Conservation (phyloP, 2,888 invertebrate genomes). For the Hemicrepidius hirtus region DNA sequence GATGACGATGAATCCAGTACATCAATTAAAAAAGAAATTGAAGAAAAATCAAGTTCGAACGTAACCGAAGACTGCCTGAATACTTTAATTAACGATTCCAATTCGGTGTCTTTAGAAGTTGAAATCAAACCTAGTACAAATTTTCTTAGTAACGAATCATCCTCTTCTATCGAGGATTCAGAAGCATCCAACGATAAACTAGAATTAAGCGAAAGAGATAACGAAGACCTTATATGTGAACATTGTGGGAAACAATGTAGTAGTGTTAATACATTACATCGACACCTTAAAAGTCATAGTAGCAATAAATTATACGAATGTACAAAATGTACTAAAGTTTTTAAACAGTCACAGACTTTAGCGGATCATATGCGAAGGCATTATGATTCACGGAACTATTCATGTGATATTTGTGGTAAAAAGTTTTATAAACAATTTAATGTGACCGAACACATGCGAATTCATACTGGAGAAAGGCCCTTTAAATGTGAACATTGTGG, state of each 20-base stretch:
- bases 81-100: neutral
- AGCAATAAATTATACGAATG: constrained; percentile 42
- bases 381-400: constrained; percentile 48
- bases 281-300: constrained; percentile 34
- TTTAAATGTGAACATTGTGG: constrained; percentile 41
- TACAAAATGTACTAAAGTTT: constrained; percentile 51
- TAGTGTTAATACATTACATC: constrained; percentile 35
- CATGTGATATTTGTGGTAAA: constrained; percentile 50
- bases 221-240: too few relatives aligned
- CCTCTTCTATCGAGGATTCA: neutral
- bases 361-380: constrained; percentile 51
- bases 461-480: constrained; percentile 60
- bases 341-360: constrained; percentile 47
- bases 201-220: neutral
- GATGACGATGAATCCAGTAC: constrained; percentile 4
- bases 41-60: constrained; percentile 4
- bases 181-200: neutral
- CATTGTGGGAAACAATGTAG: constrained; percentile 35
- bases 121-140: neutral
- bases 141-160: neutral
- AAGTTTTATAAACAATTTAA: constrained; percentile 51
- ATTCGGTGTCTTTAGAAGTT: neutral
- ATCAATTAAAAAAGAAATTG: neutral
- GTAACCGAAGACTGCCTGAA: constrained; percentile 10
- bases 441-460: constrained; percentile 59